These are phyloP conservation scores for Sialia sialis DNA, from an alignment of 2,113 vertebrate species.

Conservation along the genomic window DNA sequence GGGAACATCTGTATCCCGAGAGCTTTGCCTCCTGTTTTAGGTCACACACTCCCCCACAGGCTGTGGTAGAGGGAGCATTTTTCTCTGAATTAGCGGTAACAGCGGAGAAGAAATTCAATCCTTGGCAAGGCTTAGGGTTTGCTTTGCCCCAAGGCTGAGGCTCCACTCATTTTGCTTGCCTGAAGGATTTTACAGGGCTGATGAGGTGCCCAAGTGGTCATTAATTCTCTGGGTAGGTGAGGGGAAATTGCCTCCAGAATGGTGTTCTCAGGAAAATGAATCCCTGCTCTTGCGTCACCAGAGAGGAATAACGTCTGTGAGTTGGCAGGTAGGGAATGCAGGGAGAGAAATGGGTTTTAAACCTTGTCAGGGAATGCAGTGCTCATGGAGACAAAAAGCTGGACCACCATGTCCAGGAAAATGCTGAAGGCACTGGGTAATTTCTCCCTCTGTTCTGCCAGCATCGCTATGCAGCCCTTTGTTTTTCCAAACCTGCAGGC, in stretches of 20 bases:
- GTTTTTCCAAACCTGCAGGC: neutral
- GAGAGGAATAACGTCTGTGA: neutral
- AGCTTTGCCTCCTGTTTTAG: neutral
- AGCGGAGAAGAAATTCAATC: neutral
- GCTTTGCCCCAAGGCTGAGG: neutral
- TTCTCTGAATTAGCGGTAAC: neutral
- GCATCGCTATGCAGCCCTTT: neutral
- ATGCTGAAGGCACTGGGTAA: neutral
- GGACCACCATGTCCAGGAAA: neutral
- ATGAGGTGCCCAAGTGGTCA: neutral
- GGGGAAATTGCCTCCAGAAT: neutral
- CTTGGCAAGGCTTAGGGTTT: neutral
- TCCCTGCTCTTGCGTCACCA: neutral
- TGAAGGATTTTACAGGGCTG: neutral
- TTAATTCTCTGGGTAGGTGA: neutral
- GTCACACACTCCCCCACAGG: neutral
- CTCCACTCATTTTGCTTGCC: neutral
- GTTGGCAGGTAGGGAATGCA: neutral
- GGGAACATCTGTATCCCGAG: neutral
- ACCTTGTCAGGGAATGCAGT: neutral
- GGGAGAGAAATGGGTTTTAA: slow-evolving; percentile 23
- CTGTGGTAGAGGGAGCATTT: neutral
- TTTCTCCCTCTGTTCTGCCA: neutral
- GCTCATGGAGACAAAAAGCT: neutral
- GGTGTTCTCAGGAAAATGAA: neutral